Conservation (phyloP, 1,140 invertebrate species). For the Diorhabda elongata region DNA sequence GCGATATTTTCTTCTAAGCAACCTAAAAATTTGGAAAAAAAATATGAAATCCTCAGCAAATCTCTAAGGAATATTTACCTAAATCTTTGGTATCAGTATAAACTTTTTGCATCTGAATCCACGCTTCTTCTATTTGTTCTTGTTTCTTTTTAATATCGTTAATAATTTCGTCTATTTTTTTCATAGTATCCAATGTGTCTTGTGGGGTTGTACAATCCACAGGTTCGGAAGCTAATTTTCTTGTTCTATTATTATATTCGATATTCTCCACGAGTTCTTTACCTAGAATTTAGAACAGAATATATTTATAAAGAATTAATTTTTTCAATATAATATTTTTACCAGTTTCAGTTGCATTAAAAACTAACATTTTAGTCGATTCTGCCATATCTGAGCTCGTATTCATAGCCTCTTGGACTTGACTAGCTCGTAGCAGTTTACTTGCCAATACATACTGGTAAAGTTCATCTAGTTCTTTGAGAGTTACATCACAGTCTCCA, state of each 20-base stretch:
- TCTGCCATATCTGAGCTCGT: slow-evolving; percentile 48
- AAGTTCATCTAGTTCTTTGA: slow-evolving; percentile 55
- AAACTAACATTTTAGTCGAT: slow-evolving; percentile 45
- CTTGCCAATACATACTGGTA: slow-evolving; percentile 49
- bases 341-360: slow-evolving; percentile 47
- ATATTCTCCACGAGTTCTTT: slow-evolving; percentile 43
- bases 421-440: slow-evolving; percentile 47
- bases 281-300: slow-evolving; percentile 25
- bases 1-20: slow-evolving; percentile 60
- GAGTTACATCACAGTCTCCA: slow-evolving; percentile 51
- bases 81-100: slow-evolving; percentile 60
- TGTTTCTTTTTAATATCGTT: slow-evolving; percentile 58
- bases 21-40: slow-evolving; percentile 54
- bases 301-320: neutral
- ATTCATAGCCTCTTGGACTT: slow-evolving; percentile 51
- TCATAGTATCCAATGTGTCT: slow-evolving; percentile 58
- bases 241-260: slow-evolving; percentile 43
- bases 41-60: neutral
- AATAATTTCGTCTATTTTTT: slow-evolving; percentile 54
- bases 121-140: slow-evolving; percentile 58
- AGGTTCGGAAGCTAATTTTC: slow-evolving; percentile 42
- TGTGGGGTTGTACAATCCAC: slow-evolving; percentile 52
- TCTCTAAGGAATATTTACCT: slow-evolving; percentile 11
- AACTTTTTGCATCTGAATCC: slow-evolving; percentile 57
- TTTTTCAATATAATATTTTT: slow-evolving; percentile 3